phyloP scores from a whole-genome alignment of 1,140 invertebrate species.

The Macrobrachium rosenbergii region DNA sequence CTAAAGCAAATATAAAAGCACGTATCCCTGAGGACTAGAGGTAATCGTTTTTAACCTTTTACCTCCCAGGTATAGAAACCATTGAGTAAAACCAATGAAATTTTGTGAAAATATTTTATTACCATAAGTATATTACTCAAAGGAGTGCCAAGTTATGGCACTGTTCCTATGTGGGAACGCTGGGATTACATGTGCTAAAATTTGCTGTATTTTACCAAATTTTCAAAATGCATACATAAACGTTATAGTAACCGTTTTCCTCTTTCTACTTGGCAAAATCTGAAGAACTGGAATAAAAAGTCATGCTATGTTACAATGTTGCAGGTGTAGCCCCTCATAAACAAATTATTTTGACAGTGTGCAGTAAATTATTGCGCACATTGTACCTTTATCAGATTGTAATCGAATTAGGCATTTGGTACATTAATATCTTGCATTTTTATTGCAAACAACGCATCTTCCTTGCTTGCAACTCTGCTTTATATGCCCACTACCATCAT shows the following conservation, averaged over 20 bases:
- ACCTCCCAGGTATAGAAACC: not conserved
- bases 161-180: not conserved
- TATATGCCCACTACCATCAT: not conserved
- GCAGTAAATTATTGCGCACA: not conserved
- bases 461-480: not conserved
- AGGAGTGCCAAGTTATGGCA: not conserved
- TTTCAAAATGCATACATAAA: too few species aligned
- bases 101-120: conserved; percentile 1
- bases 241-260: too few species aligned
- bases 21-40: too few species aligned
- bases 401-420: not conserved
- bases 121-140: not conserved
- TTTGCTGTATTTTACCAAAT: too few species aligned
- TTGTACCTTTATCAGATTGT: not conserved
- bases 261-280: too few species aligned
- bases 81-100: not conserved
- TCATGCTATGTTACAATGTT: too few species aligned
- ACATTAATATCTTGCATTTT: not conserved
- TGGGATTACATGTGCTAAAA: too few species aligned
- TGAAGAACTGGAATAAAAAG: too few species aligned
- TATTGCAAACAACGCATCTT: not conserved
- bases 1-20: too few species aligned
- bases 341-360: not conserved
- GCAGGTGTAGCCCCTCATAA: too few species aligned
- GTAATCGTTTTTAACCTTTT: too few species aligned